Evolutionary conservation across 2,797 vertebrate genomes (phyloP).

Genomic region (Scomberomorus guttatus): DNA sequence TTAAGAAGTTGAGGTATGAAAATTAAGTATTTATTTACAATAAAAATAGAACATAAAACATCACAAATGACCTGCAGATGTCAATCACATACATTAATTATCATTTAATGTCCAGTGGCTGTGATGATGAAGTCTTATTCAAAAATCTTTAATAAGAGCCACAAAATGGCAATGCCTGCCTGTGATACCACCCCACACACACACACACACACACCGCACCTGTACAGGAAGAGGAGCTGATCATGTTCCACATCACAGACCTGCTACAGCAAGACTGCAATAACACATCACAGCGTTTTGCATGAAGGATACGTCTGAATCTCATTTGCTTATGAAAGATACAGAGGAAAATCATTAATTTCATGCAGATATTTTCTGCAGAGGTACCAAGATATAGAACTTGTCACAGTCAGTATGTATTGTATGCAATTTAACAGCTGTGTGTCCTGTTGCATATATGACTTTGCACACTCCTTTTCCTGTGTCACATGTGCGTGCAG

Average conservation of each 20-base stretch:
- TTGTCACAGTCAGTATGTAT: constrained; percentile 20
- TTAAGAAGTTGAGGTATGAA: not conserved
- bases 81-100: no score
- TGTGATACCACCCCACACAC: not conserved
- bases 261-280: not conserved
- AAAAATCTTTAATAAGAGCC: not conserved
- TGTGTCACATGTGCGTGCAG: not conserved
- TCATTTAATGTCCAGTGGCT: no score
- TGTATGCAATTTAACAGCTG: not conserved
- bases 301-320: constrained; percentile 5
- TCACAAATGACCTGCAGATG: no score
- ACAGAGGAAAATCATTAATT: not conserved
- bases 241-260: constrained; percentile 32
- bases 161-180: not conserved
- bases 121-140: no score
- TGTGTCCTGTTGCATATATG: constrained; percentile 16
- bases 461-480: not conserved
- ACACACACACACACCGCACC: constrained; percentile 37
- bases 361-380: constrained; percentile 8
- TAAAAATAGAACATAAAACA: no score
- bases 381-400: constrained; percentile 1
- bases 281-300: not conserved
- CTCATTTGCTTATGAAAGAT: not conserved
- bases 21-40: no score
- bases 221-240: constrained; percentile 41